Evolutionary conservation across 2,888 invertebrate species (phyloP), one percentile per base, ranked within the genome.

Genomic region (Spodoptera littoralis): DNA sequence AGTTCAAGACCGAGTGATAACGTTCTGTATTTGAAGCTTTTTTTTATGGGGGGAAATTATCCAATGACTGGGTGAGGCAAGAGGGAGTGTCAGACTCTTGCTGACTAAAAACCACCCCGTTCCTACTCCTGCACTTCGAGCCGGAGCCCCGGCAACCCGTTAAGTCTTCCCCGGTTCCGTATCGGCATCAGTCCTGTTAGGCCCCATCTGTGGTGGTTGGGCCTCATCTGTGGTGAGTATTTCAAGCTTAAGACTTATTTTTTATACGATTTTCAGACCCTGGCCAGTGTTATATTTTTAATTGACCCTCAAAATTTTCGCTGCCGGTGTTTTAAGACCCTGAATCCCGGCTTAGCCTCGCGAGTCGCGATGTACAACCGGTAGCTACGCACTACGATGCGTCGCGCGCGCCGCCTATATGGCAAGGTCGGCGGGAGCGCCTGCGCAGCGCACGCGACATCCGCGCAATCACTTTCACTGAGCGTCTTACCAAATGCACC

Each of bases 401-500:
- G 73, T 67, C 76, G 80, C 79, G 68, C 71, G 65, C 77, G 76
- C 80, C 76, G 76, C 80, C 81, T 90, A 90, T 92, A 92, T 88
- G 92, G 92, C 94, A 94, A 94, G 93, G 94, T 92, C 93, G 92
- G 84, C 88, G 82, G 87, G 89, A 88, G 87, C 85, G 84, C 83
- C 78, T 74, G 80, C 83, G 82, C 83, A 70, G 72, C 86, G 89
- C 92, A 90, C 91, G 92, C 93, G 93, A 93, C 93, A 91, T 84
- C 86, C 80, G 89, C 89, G 90, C 90, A 90, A 92, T 92, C 93
- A 93, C 93, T 93, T 94, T 94, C 94, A 93, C 93, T 89, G 87
- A 87, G 84, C 83, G 84, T 86, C 86, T 88, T 91, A 88, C 91
- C 89, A 90, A 92, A 91, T 86, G 86, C 88, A 88, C 83, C 82